Percentiles rank a stretch among this genome's conserved stretches.
Conservation (phyloP, 2,113 vertebrate species). For the Dicaeum eximium region DNA sequence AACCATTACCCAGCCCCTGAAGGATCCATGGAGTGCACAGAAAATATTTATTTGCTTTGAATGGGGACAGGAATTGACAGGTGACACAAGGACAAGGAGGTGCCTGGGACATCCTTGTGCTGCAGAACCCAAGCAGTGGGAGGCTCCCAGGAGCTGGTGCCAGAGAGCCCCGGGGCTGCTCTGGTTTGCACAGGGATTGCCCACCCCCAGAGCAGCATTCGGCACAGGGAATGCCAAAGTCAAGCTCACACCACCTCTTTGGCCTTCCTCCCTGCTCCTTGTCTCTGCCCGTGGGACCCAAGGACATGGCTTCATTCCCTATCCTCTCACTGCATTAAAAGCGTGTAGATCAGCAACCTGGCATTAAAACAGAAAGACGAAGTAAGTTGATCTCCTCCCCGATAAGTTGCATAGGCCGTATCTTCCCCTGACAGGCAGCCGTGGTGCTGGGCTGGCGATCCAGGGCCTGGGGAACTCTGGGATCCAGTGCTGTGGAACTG, state of each 20-base stretch:
- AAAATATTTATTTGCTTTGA: background rate
- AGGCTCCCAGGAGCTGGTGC: background rate
- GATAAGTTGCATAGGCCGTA: slow-evolving; percentile 18
- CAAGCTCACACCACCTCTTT: fast-evolving
- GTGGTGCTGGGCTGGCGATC: background rate
- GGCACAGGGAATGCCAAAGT: fast-evolving
- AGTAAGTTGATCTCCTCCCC: background rate
- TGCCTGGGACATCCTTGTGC: background rate
- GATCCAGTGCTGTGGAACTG: background rate
- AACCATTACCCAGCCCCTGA: background rate
- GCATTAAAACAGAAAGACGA: background rate
- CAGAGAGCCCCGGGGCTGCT: background rate
- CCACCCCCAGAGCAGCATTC: background rate
- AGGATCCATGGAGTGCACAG: background rate
- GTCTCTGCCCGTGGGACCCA: background rate
- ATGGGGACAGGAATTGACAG: background rate
- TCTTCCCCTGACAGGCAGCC: background rate
- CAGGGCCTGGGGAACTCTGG: background rate
- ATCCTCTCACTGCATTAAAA: background rate
- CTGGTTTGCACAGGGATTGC: fast-evolving
- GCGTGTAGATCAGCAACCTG: background rate
- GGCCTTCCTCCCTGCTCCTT: background rate
- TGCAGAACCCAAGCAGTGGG: background rate
- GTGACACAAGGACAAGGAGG: background rate
- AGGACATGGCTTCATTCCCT: background rate